Conservation (phyloP, 1,140 invertebrate species). For the Hycleus phaleratus region DNA sequence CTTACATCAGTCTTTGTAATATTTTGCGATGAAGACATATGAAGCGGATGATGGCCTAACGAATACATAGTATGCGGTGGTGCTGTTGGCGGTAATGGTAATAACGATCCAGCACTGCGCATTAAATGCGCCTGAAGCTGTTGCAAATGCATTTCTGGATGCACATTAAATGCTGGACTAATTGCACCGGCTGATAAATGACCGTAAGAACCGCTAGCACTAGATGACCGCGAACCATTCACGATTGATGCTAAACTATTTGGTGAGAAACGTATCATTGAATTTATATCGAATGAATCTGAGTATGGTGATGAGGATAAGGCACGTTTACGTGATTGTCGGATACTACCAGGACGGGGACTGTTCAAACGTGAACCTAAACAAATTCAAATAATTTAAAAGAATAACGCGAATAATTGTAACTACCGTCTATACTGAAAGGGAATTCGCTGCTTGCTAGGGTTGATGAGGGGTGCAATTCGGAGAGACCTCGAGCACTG, state of each 20-base stretch:
- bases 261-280: slow-evolving; percentile 90
- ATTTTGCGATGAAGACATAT: slow-evolving; percentile 25
- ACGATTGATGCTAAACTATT: slow-evolving; percentile 88
- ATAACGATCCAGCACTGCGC: slow-evolving; percentile 50
- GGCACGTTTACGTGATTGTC: slow-evolving; percentile 72
- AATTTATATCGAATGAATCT: slow-evolving; percentile 88
- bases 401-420: no score
- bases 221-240: slow-evolving; percentile 77
- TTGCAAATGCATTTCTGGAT: slow-evolving; percentile 61
- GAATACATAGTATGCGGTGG: slow-evolving; percentile 43
- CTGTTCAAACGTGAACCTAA: slow-evolving; percentile 65
- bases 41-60: slow-evolving; percentile 40
- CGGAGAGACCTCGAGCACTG: slow-evolving; percentile 53
- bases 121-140: slow-evolving; percentile 70
- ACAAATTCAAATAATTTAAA: slow-evolving; percentile 26
- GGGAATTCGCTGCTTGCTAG: slow-evolving; percentile 69
- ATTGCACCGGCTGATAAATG: slow-evolving; percentile 73
- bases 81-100: slow-evolving; percentile 47
- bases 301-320: slow-evolving; percentile 91
- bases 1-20: slow-evolving; percentile 36
- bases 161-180: slow-evolving; percentile 56
- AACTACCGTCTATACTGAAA: slow-evolving; percentile 67
- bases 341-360: slow-evolving; percentile 50
- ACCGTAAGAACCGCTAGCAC: slow-evolving; percentile 83
- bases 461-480: slow-evolving; percentile 64